Base-by-base conservation (phyloP, 2,113 vertebrate genomes). In the Falcunculus frontatus region DNA sequence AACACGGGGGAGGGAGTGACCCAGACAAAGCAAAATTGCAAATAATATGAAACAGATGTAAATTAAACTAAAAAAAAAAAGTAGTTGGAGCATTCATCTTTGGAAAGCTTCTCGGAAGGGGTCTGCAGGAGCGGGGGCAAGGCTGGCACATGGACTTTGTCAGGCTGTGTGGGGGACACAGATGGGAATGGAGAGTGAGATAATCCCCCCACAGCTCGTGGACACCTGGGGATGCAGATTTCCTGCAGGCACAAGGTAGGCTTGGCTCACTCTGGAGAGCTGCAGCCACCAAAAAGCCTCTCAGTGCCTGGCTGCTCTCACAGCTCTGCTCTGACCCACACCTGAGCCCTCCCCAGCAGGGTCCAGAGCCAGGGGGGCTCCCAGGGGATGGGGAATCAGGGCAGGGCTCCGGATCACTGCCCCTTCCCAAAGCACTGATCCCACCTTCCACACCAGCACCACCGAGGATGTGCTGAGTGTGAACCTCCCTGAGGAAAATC, bases 11-110 rank as follows among this genome's bases (percentile, higher is more conserved):
- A 69, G 57, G 79, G 94, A 93, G 78, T 7, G 63, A 68, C 53
- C 62, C 85, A 94, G 75, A 94, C 72, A 88, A 76, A 90, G 78
- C 67, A 88, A 87, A 80, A 73, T 82, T 83, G 72, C 70, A 76
- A 76, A 88, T 95, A 96, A 96, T 85, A 46, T 2, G 35, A 93
- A 95, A 6, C 92, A 95, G 94, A 93, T 95, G 90, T 44, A 90
- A 92, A 80, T 33, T 12, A 37, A 85, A 69, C 25, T 19, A 10
- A 10, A 20, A 32, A 19, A 77, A 73, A 37, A 47, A 50, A 6
- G 14, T 0, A 62, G 65, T 23, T 37, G 33, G 72, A 90, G 26
- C 57, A 16, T 41, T 91, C 7, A 3, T 69, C 74, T 72, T 39
- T 20, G 69, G 33, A 35, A 75, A 67, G 35, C 37, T 46, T 42